A percentile compares a stretch with the other conserved stretches of the same genome.
phyloP scores from a whole-genome alignment of 2,113 vertebrate genomes.

The Pseudopodoces humilis region DNA sequence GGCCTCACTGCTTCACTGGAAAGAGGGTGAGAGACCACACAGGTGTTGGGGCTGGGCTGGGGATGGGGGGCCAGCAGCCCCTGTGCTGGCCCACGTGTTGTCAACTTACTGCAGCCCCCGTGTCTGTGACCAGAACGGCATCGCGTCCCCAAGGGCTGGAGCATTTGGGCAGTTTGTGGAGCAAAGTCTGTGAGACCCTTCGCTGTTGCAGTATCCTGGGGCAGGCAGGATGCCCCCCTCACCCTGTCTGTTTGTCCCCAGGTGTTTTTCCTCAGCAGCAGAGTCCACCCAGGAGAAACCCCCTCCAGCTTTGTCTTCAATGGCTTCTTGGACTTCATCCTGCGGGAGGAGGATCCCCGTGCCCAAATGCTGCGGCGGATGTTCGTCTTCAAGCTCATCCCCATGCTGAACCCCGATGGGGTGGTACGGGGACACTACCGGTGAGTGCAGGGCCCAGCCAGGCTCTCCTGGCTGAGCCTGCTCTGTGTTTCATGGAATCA shows the following conservation, averaged over 20 bases:
- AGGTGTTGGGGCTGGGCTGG: fast-evolving
- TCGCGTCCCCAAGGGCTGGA: fast-evolving
- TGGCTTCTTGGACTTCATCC: constrained; percentile 93
- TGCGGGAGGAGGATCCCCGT: constrained; percentile 89
- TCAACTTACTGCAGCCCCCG: fast-evolving
- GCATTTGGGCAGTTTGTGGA: fast-evolving
- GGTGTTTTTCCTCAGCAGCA: constrained; percentile 97
- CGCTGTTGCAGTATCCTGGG: fast-evolving
- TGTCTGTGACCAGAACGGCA: too few species aligned
- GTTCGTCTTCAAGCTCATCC: constrained; percentile 97
- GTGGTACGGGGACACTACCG: constrained; percentile 95
- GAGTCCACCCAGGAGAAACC: constrained; percentile 95
- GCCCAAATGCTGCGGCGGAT: constrained; percentile 87
- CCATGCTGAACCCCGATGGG: constrained; percentile 97
- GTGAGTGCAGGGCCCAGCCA: constrained; percentile 45
- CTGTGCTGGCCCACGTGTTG: fast-evolving
- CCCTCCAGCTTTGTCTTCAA: constrained; percentile 98
- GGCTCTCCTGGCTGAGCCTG: neutral
- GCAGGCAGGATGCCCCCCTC: neutral
- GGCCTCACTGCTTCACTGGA: constrained; percentile 83
- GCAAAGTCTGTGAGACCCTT: neutral
- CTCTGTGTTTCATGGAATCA: fast-evolving
- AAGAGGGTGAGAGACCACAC: constrained; percentile 81
- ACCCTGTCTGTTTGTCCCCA: constrained; percentile 1
- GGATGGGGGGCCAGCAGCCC: neutral